phyloP scores from a whole-genome alignment of 2,797 vertebrate genomes.

The Lagorchestes hirsutus region DNA sequence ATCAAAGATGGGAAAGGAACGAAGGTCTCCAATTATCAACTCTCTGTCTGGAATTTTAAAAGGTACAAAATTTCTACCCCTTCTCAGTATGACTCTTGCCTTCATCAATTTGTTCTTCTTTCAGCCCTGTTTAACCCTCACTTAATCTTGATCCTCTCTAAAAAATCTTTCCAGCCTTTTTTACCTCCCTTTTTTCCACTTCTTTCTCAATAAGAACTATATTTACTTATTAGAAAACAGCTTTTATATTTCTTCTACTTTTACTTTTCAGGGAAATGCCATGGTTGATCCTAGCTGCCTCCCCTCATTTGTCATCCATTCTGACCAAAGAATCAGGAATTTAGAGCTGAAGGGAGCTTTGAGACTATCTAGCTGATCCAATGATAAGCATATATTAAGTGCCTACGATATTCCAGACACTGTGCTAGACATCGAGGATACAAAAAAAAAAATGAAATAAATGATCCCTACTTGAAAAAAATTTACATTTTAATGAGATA shows the following conservation, averaged over 20 bases:
- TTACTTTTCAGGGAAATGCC: background rate
- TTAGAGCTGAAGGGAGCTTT: background rate
- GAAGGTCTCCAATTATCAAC: background rate
- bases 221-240: background rate
- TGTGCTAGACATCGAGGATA: background rate
- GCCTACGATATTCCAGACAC: background rate
- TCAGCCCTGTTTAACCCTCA: background rate
- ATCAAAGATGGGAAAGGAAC: background rate
- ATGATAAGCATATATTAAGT: background rate
- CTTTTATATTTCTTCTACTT: background rate
- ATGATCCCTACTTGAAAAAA: background rate
- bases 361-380: background rate
- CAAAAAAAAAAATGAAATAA: background rate
- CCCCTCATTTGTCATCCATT: background rate
- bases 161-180: background rate
- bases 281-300: background rate
- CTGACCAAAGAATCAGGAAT: background rate
- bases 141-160: background rate
- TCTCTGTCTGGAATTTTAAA: background rate
- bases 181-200: background rate
- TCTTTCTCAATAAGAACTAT: conserved; percentile 2
- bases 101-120: background rate
- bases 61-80: background rate
- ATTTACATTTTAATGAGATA: background rate
- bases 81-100: background rate